Conservation (phyloP, 2,888 invertebrate genomes). For the Heteromyza rotundicornis region DNA sequence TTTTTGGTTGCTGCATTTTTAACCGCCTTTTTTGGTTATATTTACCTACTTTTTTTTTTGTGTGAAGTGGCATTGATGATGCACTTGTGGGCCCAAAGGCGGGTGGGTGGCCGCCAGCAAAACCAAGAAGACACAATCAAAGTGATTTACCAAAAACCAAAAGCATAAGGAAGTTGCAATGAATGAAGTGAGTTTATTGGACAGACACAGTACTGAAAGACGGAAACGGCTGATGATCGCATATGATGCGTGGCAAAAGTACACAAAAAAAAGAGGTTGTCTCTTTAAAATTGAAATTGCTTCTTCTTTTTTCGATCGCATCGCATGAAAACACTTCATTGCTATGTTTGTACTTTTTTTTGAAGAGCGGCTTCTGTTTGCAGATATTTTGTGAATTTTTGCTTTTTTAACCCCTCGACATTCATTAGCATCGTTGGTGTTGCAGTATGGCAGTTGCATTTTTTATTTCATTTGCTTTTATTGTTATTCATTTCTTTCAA, state of each 20-base stretch:
- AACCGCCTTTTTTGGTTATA: no score
- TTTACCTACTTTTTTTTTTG: no score
- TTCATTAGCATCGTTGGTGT: neutral
- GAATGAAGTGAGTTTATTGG: neutral
- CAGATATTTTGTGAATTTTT: no score
- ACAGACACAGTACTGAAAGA: neutral
- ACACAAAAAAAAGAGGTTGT: neutral
- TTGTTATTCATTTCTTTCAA: neutral
- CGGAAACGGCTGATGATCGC: neutral
- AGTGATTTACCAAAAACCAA: neutral
- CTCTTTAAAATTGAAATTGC: neutral
- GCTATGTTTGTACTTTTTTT: no score
- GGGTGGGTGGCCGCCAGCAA: neutral
- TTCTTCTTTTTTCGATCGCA: no score
- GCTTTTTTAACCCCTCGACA: conserved; percentile 3
- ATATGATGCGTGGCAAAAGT: neutral
- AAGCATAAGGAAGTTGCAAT: neutral
- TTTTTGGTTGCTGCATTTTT: no score
- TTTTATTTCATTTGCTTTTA: neutral
- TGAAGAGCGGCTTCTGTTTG: no score
- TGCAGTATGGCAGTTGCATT: neutral
- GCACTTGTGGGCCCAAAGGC: neutral
- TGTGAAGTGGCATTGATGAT: neutral
- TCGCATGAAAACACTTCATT: no score
- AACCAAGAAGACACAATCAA: conserved; percentile 1